These are phyloP conservation scores for Hoplodrina blanda DNA, from an alignment of 2,888 invertebrate genomes.

Conservation along the genomic window DNA sequence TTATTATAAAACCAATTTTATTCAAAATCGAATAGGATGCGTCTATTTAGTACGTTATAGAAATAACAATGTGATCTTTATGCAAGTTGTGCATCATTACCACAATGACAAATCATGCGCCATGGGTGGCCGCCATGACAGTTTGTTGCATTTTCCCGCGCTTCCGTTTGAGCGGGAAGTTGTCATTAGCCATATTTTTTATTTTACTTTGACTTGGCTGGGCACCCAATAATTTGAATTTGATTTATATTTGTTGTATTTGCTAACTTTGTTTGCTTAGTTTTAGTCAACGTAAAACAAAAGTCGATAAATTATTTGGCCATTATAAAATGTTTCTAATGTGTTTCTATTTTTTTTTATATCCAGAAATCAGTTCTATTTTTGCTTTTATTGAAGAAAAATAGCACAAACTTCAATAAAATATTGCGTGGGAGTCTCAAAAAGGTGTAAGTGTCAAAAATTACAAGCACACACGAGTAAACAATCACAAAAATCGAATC, in stretches of 20 bases:
- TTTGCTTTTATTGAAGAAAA: not conserved
- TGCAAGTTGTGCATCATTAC: conserved; percentile 72
- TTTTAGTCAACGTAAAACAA: not conserved
- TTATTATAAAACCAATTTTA: conserved; percentile 16
- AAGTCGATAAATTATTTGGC: no score
- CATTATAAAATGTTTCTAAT: no score
- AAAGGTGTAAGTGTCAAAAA: conserved; percentile 73
- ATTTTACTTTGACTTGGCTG: conserved; percentile 35
- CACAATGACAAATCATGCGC: conserved; percentile 79
- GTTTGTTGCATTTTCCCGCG: conserved; percentile 69
- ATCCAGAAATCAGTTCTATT: no score
- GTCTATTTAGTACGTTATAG: conserved; percentile 21
- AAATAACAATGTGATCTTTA: conserved; percentile 54
- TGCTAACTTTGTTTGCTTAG: not conserved
- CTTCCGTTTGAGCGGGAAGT: conserved; percentile 75
- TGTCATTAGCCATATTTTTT: conserved; percentile 69
- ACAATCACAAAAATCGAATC: conserved; percentile 85
- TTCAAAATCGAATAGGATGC: conserved; percentile 12
- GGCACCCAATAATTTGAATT: conserved; percentile 34
- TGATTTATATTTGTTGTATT: conserved; percentile 26
- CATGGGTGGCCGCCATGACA: conserved; percentile 86
- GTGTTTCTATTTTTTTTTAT: not conserved
- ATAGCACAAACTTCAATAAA: conserved; percentile 17
- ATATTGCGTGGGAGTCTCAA: conserved; percentile 79
- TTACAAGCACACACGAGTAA: conserved; percentile 73